Conservation (phyloP, 2,113 vertebrate genomes). For the Indicator indicator region DNA sequence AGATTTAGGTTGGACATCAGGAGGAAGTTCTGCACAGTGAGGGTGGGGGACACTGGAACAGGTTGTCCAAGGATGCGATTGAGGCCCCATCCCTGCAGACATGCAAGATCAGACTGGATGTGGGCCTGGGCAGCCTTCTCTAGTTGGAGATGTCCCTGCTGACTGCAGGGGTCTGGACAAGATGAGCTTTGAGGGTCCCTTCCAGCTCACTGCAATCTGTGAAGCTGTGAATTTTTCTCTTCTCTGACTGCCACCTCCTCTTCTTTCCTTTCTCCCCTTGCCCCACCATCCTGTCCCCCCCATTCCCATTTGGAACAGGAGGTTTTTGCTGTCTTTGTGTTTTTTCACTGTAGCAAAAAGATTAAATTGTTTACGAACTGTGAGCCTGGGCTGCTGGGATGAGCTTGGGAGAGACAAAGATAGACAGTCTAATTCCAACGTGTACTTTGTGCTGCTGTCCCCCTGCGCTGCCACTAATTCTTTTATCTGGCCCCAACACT, state of each 20-base stretch:
- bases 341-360: conserved; percentile 95
- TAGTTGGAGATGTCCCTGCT: too few relatives aligned
- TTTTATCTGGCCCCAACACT: conserved; percentile 99
- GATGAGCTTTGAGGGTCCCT: too few relatives aligned
- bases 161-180: too few relatives aligned
- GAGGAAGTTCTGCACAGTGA: too few relatives aligned
- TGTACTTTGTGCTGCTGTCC: conserved; percentile 85
- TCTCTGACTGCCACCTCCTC: background rate
- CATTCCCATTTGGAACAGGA: conserved; percentile 71
- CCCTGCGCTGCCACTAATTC: conserved; percentile 93
- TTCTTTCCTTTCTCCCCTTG: background rate
- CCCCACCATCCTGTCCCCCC: background rate
- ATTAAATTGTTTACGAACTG: conserved; percentile 99
- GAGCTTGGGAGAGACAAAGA: conserved; percentile 96
- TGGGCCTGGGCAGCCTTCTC: too few relatives aligned
- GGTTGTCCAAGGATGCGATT: too few relatives aligned
- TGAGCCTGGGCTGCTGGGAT: conserved; percentile 90
- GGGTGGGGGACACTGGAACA: too few relatives aligned
- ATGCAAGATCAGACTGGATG: too few relatives aligned
- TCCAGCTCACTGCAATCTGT: too few relatives aligned
- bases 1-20: too few relatives aligned
- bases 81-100: too few relatives aligned
- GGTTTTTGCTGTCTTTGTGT: conserved; percentile 81
- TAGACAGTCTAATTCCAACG: conserved; percentile 97
- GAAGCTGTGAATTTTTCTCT: conserved; percentile 1